Evolutionary conservation across 2,113 vertebrate genomes (phyloP), one percentile per base, ranked within the genome.

Genomic region (Cisticola juncidis): DNA sequence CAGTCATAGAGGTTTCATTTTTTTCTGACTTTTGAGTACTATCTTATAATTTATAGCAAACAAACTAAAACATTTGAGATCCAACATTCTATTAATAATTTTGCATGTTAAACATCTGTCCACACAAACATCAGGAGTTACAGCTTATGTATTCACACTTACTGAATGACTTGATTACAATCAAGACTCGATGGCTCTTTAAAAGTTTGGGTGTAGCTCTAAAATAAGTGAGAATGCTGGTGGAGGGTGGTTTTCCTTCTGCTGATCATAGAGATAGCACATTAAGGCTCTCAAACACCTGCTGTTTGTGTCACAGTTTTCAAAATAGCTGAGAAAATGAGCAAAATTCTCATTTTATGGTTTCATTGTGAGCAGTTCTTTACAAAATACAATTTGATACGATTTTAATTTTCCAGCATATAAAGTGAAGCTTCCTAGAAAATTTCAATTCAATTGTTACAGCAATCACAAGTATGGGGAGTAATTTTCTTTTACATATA

Each of bases 311-410:
- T 58, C 50, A 72, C 25, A 47, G 64, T 93, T 86, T 83, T 93
- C 65, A 92, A 93, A 95, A 93, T 21, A 89, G 15, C 18, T 79
- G 38, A 81, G 20, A 94, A 73, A 94, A 76, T 66, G 29, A 94
- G 44, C 13, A 70, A 87, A 40, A 87, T 36, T 33, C 66, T 95
- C 68, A 28, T 51, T 91, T 94, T 93, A 58, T 47, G 12, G 22
- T 77, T 64, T 76, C 31, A 85, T 88, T 86, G 58, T 73, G 21
- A 90, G 29, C 61, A 76, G 71, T 77, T 61, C 79, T 91, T 42
- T 64, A 74, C 74, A 58, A 93, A 77, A 74, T 64, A 28, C 19
- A 90, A 36, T 91, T 86, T 14, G 1, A 22, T 69, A 69, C 54
- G 25, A 69, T 88, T 89, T 91, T 65, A 88, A 48, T 86, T 91